Conservation (phyloP, 1,140 invertebrate species). For the Cyrtorhinus lividipennis region DNA sequence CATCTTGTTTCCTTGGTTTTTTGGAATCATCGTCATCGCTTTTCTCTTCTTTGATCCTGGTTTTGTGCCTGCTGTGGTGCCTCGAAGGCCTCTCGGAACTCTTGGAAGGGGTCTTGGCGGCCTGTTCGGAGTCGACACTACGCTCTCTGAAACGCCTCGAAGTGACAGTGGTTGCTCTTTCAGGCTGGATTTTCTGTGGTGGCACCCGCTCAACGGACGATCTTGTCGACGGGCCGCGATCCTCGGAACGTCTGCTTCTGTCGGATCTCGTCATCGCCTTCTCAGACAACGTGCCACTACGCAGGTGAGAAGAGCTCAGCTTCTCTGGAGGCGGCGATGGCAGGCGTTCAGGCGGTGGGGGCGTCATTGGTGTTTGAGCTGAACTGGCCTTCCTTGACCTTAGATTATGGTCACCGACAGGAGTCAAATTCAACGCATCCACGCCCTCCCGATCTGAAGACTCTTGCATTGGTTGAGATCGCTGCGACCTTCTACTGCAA, state of each 20-base stretch:
- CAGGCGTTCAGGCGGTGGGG: not conserved
- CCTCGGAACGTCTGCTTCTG: not conserved
- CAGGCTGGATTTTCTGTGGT: not conserved
- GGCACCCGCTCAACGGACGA: not conserved
- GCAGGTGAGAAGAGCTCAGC: not conserved
- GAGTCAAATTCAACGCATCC: not conserved
- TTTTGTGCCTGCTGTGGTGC: not conserved
- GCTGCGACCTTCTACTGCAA: not conserved
- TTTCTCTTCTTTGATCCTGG: not conserved
- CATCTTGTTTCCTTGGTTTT: not conserved
- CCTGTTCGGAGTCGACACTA: not conserved
- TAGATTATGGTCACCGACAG: not conserved
- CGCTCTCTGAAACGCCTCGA: not conserved
- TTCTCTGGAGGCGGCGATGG: not conserved
- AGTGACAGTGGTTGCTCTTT: not conserved
- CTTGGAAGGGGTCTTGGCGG: not conserved
- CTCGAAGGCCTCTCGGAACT: not conserved
- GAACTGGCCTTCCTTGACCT: slow-evolving; percentile 1
- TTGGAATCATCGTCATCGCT: not conserved
- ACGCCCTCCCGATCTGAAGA: not conserved
- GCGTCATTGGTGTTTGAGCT: not conserved
- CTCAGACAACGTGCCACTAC: not conserved
- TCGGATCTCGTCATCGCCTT: not conserved
- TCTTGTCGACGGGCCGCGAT: not conserved
- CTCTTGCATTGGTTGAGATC: not conserved